Base-by-base conservation (phyloP, 2,113 vertebrate species). In the Panthera leo region DNA sequence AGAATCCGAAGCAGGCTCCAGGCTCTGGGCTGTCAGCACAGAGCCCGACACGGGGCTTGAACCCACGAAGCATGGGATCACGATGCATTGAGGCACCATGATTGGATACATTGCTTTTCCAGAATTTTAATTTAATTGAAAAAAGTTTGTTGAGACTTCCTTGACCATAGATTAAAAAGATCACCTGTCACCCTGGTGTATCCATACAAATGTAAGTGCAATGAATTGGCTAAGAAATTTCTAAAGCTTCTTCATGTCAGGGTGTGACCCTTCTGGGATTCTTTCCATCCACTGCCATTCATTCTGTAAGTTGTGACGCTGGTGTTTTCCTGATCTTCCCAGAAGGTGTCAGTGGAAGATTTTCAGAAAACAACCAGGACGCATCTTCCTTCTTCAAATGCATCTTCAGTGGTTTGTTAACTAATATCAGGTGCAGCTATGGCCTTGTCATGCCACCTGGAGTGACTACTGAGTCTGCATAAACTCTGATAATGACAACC, bases 291-390 rank as follows among this genome's bases (percentile, higher is more conserved):
- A n/a, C 4, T 42, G 85, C 85, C 31, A 67, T 16, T 6, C 12
- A 15, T 39, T 48, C 39, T 85, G 8, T 19, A 68, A 65, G 27
- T 63, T 39, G 51, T 13, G 11, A 23, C 10, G 68, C 16, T 51
- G 86, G 68, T 53, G 31, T 96, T 94, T 92, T 71, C 88, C 85
- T 75, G 25, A 65, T 96, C 70, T 88, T 96, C 65, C 93, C 91
- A 94, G 91, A 96, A 95, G 91, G 27, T 45, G 85, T 90, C 95
- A 91, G 85, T 67, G 95, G 45, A 90, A 97, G 80, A 87, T 55
- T 94, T 92, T 90, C 51, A 85, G 91, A 94, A 93, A 88, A 75
- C 21, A 63, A 29, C 9, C 21, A 71, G 88, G 91, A 68, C n/a
- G 34, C 80, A 65, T 27, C 23, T 87, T 94, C 11, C 63, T 88